Evolutionary conservation across 1,140 invertebrate genomes (phyloP), one percentile per base, ranked within the genome.

Genomic region (Dermatophagoides farinae): DNA sequence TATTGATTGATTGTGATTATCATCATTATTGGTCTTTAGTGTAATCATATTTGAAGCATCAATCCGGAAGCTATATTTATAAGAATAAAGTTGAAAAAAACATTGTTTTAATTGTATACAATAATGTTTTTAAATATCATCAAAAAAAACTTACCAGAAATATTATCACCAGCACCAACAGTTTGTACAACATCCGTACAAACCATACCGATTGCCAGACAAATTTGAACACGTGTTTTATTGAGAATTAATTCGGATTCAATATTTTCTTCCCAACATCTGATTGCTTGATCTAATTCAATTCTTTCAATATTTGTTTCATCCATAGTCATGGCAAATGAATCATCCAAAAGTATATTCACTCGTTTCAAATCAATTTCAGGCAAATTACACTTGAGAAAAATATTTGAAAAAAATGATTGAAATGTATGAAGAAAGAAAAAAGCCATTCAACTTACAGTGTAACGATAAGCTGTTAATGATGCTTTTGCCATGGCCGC

Each of bases 151-250:
- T 25, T 49, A 58, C 57, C 83, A 0, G 86, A 88, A 61, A 90
- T 86, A 67, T 89, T 90, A 69, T 90, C 86, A 1, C 87, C 86
- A 14, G 85, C 86, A 0, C 87, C 86, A 0, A 82, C 86, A 16
- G 87, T 89, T 66, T 88, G 80, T 49, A 80, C 77, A 1, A 84
- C 83, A 64, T 85, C 74, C 0, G 83, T 87, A 66, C 87, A 90
- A 0, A 90, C 85, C 6, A 89, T 70, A 4, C 86, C 85, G 1
- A 86, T 86, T 0, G 86, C 84, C 1, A 89, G 77, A 71, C 87
- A 90, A 41, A 88, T 79, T 64, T 84, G 74, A 10, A 83, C 77
- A 75, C 67, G 18, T 72, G 66, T 51, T 39, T 8, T 73, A 70
- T 14, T 53, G 22, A 1, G 16, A 4, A 55, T 25, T 16, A 4